Percentiles rank a stretch among this genome's conserved stretches.
phyloP scores from a whole-genome alignment of 2,113 vertebrate species.

The Girardinichthys multiradiatus region DNA sequence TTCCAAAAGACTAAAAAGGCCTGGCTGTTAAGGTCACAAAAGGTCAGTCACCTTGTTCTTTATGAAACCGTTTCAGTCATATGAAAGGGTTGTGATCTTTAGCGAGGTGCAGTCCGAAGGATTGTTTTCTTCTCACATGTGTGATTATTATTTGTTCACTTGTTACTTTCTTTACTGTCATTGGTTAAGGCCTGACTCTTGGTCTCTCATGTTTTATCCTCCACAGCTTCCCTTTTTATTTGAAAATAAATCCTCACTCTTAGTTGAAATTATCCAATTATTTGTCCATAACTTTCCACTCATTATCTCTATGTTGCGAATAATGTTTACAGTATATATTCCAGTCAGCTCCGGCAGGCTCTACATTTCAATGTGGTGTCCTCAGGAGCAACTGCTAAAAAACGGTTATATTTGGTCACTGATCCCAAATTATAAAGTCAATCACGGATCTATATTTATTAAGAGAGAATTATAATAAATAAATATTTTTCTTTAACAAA shows the following conservation, averaged over 20 bases:
- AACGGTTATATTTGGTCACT: conserved; percentile 18
- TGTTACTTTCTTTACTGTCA: conserved; percentile 4
- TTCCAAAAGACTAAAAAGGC: conserved; percentile 36
- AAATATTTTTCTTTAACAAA: not conserved
- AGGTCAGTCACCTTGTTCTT: conserved; percentile 36
- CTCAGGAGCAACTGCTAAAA: conserved; percentile 13
- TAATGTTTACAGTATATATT: conserved; percentile 10
- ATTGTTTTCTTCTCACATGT: conserved; percentile 18
- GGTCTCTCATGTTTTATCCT: conserved; percentile 2
- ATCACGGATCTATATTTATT: conserved; percentile 33
- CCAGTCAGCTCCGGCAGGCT: conserved; percentile 14
- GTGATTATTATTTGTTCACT: conserved; percentile 23
- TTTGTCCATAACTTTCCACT: conserved; percentile 2
- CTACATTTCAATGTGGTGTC: conserved; percentile 5
- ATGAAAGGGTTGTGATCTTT: conserved; percentile 39
- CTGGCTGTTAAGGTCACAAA: conserved; percentile 46
- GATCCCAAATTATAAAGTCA: conserved; percentile 11
- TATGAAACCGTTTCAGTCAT: conserved; percentile 33
- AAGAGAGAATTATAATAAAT: conserved; percentile 21
- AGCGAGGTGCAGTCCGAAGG: conserved; percentile 15
- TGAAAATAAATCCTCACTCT: not conserved
- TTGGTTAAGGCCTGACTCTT: conserved; percentile 5
- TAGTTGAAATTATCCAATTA: conserved; percentile 6
- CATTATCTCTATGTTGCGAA: conserved; percentile 13
- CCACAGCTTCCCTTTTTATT: not conserved